Evolutionary conservation across 1,140 invertebrate species (phyloP), one percentile per base, ranked within the genome.

Genomic region (Limonius californicus): DNA sequence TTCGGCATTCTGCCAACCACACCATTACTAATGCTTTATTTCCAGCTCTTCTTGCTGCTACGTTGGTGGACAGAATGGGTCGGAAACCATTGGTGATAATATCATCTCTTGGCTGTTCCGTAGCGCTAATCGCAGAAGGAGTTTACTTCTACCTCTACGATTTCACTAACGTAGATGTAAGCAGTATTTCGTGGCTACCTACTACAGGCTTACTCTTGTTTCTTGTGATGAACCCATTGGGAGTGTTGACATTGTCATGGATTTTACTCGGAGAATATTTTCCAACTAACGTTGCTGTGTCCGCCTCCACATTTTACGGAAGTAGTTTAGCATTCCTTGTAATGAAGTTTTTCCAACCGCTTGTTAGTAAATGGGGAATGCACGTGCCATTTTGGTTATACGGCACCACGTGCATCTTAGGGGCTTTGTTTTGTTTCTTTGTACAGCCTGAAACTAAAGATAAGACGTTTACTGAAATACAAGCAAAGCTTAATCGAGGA

Each of bases 51-150:
- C 73, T 87, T 0, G 86, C 89, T 0, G 65, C 32, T 72, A 78
- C 2, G 63, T 72, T 88, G 19, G 86, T 90, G 54, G 89, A 92
- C 75, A 82, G 81, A 55, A 79, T 81, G n/a, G 89, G 89, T 6
- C 80, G 89, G 67, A 84, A 84, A 70, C 82, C 84, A 12, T 76
- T 91, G 12, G 72, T 91, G 8, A 72, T 85, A 2, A 68, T 84
- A 16, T 88, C 87, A 0, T 81, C 78, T 23, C 74, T 74, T 21
- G 81, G 81, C 27, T 81, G 81, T 54, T 82, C 77, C 50, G 55
- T 81, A 18, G 76, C 77, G 32, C 81, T 85, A 63, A 57, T 77
- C 20, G 76, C 81, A 7, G 77, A 84, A 45, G 83, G 82, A 16
- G 70, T 81, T n/a, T 88, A 85, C 70, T 88, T 85, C 72, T 81